Evolutionary conservation across 2,797 vertebrate genomes (phyloP).

Genomic region (Typhlichthys eigenmanni): DNA sequence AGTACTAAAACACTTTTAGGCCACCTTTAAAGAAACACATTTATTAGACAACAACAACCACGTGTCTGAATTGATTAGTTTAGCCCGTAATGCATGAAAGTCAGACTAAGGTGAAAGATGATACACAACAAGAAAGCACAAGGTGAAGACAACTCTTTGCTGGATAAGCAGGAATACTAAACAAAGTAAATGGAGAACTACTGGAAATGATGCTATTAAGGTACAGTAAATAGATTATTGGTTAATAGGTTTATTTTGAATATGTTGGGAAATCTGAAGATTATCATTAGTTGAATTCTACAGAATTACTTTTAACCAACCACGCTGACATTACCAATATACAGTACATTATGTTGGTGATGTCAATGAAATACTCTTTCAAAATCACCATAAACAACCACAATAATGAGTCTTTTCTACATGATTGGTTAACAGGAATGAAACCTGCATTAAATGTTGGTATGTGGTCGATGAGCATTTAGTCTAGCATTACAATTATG

Average conservation of each 20-base stretch:
- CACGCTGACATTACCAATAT: background rate
- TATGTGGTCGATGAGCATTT: constrained; percentile 38
- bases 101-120: constrained; percentile 27
- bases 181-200: constrained; percentile 41
- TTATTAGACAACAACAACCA: constrained; percentile 17
- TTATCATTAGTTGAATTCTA: too few relatives aligned
- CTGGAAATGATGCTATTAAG: constrained; percentile 7
- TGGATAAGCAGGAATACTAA: constrained; percentile 28
- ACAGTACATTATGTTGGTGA: constrained; percentile 34
- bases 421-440: constrained; percentile 50
- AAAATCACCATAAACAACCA: constrained; percentile 27
- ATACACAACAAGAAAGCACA: constrained; percentile 17
- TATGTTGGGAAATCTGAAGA: constrained; percentile 13
- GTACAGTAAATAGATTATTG: background rate
- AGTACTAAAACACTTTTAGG: background rate
- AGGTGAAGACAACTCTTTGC: constrained; percentile 9
- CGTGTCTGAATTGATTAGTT: constrained; percentile 4
- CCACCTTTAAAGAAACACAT: background rate
- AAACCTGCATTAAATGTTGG: constrained; percentile 39
- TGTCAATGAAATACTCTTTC: constrained; percentile 40
- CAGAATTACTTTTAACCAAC: background rate
- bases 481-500: constrained; percentile 34
- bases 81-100: constrained; percentile 13
- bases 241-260: constrained; percentile 24
- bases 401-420: constrained; percentile 51